These are phyloP conservation scores for Eudyptes chrysolophus DNA, from an alignment of 2,113 vertebrate genomes.

Conservation along the genomic window DNA sequence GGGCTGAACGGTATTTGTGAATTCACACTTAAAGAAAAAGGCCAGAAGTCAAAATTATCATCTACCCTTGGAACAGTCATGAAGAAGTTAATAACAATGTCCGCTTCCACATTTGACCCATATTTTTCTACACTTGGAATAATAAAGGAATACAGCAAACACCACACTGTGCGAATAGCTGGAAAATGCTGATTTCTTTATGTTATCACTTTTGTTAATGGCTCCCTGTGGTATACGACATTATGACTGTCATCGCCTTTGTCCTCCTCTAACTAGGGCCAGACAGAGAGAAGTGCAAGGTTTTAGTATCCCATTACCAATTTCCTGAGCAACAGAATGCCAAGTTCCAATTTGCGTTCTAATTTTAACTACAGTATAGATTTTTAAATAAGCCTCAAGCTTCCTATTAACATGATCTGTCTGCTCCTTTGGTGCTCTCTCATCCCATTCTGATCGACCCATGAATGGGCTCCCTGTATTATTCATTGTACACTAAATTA, in stretches of 20 bases:
- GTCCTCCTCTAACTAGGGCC: conserved; percentile 10
- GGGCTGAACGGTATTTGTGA: background rate
- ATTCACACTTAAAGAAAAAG: background rate
- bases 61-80: background rate
- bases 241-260: conserved; percentile 6
- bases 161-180: background rate
- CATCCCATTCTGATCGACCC: conserved; percentile 61
- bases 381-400: conserved; percentile 69
- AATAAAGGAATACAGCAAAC: background rate
- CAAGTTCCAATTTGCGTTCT: conserved; percentile 54
- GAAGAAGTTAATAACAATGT: background rate
- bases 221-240: background rate
- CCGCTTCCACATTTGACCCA: background rate
- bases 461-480: conserved; percentile 61
- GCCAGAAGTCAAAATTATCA: background rate
- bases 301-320: conserved; percentile 51
- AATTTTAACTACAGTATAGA: conserved; percentile 70
- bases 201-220: background rate
- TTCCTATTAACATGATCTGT: conserved; percentile 70
- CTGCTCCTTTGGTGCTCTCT: conserved; percentile 52
- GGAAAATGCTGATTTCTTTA: conserved; percentile 14
- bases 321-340: conserved; percentile 60
- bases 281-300: conserved; percentile 5
- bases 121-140: background rate
- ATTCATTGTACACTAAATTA: conserved; percentile 70